Conservation (phyloP, 1,140 invertebrate species). For the Hylyphantes graminicola region DNA sequence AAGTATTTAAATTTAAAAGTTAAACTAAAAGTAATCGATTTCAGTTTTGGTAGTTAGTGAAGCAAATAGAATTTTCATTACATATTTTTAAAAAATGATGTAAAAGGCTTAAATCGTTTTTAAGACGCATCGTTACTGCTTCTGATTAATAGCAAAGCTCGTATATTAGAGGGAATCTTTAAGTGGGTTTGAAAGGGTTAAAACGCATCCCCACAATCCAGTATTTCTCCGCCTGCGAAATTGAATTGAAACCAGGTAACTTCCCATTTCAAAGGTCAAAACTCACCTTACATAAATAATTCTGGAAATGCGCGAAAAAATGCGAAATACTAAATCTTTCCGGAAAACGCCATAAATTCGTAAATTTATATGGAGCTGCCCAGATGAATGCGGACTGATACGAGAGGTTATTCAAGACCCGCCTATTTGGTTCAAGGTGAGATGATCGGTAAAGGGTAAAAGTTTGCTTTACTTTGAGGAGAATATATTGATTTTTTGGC, state of each 20-base stretch:
- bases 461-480: not conserved
- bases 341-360: slow-evolving; percentile 49
- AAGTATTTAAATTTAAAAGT: no score
- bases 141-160: no score
- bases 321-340: slow-evolving; percentile 53
- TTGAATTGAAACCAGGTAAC: slow-evolving; percentile 5
- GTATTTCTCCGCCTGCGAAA: slow-evolving; percentile 1
- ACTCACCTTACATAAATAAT: slow-evolving; percentile 46
- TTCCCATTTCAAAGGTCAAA: slow-evolving; percentile 8
- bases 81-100: no score
- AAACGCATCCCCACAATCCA: not conserved
- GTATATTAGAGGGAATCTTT: no score
- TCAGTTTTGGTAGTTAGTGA: no score
- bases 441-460: slow-evolving; percentile 5
- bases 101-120: no score
- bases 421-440: slow-evolving; percentile 7
- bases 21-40: no score
- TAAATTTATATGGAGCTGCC: slow-evolving; percentile 31
- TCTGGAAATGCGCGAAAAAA: slow-evolving; percentile 45
- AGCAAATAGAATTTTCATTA: no score
- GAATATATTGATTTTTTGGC: not conserved
- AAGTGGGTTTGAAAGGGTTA: not conserved
- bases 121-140: no score
- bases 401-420: slow-evolving; percentile 50
- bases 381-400: slow-evolving; percentile 40